phyloP scores from a whole-genome alignment of 2,888 invertebrate species.

The Athalia circularis region DNA sequence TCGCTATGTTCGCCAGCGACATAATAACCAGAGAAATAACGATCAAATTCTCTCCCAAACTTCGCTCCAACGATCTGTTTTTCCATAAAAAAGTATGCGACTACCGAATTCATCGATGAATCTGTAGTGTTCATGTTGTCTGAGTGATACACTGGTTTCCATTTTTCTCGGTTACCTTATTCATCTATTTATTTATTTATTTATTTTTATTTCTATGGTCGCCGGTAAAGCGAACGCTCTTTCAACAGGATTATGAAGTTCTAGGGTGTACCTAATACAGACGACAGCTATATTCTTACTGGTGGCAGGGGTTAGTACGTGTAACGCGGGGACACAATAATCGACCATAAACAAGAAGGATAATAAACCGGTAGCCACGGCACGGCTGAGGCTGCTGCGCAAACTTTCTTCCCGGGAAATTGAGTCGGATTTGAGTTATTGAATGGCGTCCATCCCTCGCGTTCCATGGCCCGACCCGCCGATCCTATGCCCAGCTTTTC shows the following conservation, averaged over 20 bases:
- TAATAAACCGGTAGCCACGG: slow-evolving; percentile 60
- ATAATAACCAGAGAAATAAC: background rate
- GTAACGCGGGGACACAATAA: slow-evolving; percentile 55
- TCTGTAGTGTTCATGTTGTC: no score
- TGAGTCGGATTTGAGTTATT: slow-evolving; percentile 73
- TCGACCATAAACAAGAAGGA: slow-evolving; percentile 57
- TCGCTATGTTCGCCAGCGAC: background rate
- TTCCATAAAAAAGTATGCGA: no score
- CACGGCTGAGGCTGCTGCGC: slow-evolving; percentile 44
- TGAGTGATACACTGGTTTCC: background rate
- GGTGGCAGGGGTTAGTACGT: slow-evolving; percentile 40
- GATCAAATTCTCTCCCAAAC: background rate
- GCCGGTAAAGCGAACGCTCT: slow-evolving; percentile 3
- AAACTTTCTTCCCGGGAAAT: slow-evolving; percentile 70
- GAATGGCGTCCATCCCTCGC: slow-evolving; percentile 58
- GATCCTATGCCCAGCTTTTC: slow-evolving; percentile 47
- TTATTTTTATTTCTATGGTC: background rate
- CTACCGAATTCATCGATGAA: no score
- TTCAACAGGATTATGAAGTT: slow-evolving; percentile 33
- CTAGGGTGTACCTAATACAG: slow-evolving; percentile 37
- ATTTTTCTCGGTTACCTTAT: background rate
- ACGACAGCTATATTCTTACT: slow-evolving; percentile 38
- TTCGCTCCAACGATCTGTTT: background rate
- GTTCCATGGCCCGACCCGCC: slow-evolving; percentile 46
- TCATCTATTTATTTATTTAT: background rate